phyloP scores from a whole-genome alignment of 2,888 invertebrate genomes.

The Drosophila mulleri region DNA sequence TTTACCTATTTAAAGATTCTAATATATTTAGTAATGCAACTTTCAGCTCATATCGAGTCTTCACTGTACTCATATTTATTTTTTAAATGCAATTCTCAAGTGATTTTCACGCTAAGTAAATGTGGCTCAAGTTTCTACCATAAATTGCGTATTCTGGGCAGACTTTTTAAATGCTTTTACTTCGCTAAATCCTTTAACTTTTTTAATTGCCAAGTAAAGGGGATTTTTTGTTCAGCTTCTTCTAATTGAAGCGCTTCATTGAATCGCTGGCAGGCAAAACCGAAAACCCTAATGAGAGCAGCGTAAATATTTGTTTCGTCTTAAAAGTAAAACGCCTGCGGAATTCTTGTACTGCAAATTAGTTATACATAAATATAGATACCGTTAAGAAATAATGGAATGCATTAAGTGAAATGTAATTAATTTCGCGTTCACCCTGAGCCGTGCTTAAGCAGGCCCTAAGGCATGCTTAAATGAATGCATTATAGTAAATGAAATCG shows the following conservation, averaged over 20 bases:
- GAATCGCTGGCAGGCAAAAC: constrained; percentile 11
- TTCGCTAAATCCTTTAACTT: constrained; percentile 6
- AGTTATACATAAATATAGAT: constrained; percentile 13
- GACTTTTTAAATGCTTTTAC: neutral
- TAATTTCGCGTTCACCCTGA: constrained; percentile 30
- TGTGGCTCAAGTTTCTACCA: neutral
- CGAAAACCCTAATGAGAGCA: constrained; percentile 35
- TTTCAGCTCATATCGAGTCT: neutral
- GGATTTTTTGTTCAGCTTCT: neutral
- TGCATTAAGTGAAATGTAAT: constrained; percentile 30
- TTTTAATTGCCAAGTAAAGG: constrained; percentile 25
- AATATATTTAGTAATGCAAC: too few species aligned
- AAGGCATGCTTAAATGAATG: constrained; percentile 25
- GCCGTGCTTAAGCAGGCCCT: neutral
- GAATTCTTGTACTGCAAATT: constrained; percentile 26
- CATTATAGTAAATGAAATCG: constrained; percentile 8
- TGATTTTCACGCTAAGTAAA: neutral
- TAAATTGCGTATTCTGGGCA: neutral
- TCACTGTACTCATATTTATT: neutral
- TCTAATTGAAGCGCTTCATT: constrained; percentile 27
- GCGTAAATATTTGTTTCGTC: constrained; percentile 50
- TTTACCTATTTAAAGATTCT: too few species aligned
- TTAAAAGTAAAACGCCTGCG: constrained; percentile 30
- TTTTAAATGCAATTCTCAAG: neutral
- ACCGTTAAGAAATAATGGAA: constrained; percentile 32